Evolutionary conservation across 2,888 invertebrate genomes (phyloP).

Genomic region (Dugesia japonica): DNA sequence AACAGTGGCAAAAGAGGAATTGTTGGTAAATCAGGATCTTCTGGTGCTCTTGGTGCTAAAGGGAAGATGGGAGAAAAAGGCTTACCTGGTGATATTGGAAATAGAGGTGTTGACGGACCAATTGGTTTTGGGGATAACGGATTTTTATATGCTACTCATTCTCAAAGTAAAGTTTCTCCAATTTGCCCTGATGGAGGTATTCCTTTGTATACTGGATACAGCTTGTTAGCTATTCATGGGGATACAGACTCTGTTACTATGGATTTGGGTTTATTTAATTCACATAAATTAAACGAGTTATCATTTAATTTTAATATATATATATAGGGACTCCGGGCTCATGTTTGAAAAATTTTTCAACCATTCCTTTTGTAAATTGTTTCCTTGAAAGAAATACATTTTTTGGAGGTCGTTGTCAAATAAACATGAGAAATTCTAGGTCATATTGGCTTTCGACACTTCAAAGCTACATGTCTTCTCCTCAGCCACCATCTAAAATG

Average conservation of each 20-base stretch:
- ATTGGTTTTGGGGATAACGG: neutral
- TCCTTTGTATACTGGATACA: slow-evolving; percentile 20
- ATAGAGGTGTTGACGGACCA: neutral
- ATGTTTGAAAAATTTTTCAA: slow-evolving; percentile 1
- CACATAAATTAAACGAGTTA: neutral
- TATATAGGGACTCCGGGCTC: neutral
- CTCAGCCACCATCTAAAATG: neutral
- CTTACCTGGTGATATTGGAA: neutral
- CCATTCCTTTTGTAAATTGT: slow-evolving; percentile 6
- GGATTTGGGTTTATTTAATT: slow-evolving; percentile 15
- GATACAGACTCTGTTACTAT: neutral
- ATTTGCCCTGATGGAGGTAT: neutral
- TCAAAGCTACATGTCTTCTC: neutral
- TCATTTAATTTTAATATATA: neutral
- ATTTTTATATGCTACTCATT: slow-evolving; percentile 23
- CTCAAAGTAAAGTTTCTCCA: neutral
- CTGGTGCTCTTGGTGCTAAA: neutral
- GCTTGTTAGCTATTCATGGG: slow-evolving; percentile 20
- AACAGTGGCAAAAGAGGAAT: neutral
- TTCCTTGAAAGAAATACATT: neutral
- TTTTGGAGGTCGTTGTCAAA: neutral
- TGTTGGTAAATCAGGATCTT: neutral
- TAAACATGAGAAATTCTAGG: slow-evolving; percentile 1
- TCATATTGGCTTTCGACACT: slow-evolving; percentile 21
- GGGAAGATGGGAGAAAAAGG: slow-evolving; percentile 3